Evolutionary conservation across 2,797 vertebrate genomes (phyloP).

Genomic region (Acipenser ruthenus): DNA sequence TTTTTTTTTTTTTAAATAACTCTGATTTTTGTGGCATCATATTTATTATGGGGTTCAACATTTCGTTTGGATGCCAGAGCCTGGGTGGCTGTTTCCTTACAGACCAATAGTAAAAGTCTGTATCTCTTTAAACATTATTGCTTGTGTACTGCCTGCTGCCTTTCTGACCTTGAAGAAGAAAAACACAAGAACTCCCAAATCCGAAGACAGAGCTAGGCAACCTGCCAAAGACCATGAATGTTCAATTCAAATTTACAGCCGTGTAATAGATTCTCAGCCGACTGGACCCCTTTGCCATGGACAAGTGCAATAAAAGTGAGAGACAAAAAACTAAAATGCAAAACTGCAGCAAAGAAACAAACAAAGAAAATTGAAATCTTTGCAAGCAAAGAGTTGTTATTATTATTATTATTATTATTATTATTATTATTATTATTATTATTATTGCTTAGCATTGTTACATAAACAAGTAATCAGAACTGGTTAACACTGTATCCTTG

Average conservation of each 20-base stretch:
- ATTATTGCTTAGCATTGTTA: too few species aligned
- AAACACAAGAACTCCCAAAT: constrained; percentile 9
- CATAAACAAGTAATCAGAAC: too few species aligned
- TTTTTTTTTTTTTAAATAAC: too few species aligned
- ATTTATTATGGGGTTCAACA: too few species aligned
- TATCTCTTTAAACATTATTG: background rate
- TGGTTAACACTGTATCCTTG: too few species aligned
- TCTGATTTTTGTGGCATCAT: too few species aligned
- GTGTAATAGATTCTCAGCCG: constrained; percentile 46
- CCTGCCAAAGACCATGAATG: constrained; percentile 59
- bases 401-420: too few species aligned
- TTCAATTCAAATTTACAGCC: constrained; percentile 48
- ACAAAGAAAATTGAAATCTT: too few species aligned
- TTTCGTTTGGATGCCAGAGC: too few species aligned
- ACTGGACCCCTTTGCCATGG: constrained; percentile 39
- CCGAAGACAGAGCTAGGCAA: constrained; percentile 1
- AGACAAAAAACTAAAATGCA: background rate
- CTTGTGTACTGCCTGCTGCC: background rate
- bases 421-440: too few species aligned
- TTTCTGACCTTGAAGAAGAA: background rate
- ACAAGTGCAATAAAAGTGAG: constrained; percentile 31
- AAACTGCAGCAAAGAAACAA: constrained; percentile 35
- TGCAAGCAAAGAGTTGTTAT: too few species aligned
- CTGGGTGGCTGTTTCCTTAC: background rate
- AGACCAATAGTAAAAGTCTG: background rate